phyloP scores from a whole-genome alignment of 2,888 invertebrate genomes.

The Machimus rusticus region DNA sequence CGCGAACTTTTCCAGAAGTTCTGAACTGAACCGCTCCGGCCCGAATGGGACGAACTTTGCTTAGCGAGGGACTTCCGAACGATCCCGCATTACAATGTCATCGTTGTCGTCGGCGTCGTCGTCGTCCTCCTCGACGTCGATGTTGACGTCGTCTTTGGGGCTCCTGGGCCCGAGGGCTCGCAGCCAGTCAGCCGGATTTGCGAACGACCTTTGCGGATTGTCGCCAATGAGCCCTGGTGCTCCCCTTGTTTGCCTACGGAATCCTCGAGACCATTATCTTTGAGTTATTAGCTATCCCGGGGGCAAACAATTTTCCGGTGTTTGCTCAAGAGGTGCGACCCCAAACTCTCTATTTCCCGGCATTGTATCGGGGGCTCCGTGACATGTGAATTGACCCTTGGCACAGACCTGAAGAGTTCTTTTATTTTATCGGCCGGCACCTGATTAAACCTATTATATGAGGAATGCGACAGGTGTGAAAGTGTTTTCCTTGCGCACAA shows the following conservation, averaged over 20 bases:
- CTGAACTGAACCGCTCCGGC: neutral
- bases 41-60: neutral
- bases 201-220: slow-evolving; percentile 12
- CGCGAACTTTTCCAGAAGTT: slow-evolving; percentile 27
- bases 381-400: neutral
- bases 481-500: neutral
- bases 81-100: neutral
- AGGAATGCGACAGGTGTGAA: neutral
- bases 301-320: neutral
- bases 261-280: slow-evolving; percentile 17
- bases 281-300: slow-evolving; percentile 19
- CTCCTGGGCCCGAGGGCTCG: no score
- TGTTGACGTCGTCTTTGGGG: neutral
- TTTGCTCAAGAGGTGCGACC: neutral
- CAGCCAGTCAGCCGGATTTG: slow-evolving; percentile 1
- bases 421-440: neutral
- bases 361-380: neutral
- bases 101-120: neutral
- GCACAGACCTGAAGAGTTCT: neutral
- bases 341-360: neutral
- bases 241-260: neutral
- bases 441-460: neutral
- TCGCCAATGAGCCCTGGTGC: neutral
- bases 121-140: neutral
- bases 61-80: neutral